Base-by-base conservation (phyloP, 2,113 vertebrate genomes). In the Aegypius monachus region DNA sequence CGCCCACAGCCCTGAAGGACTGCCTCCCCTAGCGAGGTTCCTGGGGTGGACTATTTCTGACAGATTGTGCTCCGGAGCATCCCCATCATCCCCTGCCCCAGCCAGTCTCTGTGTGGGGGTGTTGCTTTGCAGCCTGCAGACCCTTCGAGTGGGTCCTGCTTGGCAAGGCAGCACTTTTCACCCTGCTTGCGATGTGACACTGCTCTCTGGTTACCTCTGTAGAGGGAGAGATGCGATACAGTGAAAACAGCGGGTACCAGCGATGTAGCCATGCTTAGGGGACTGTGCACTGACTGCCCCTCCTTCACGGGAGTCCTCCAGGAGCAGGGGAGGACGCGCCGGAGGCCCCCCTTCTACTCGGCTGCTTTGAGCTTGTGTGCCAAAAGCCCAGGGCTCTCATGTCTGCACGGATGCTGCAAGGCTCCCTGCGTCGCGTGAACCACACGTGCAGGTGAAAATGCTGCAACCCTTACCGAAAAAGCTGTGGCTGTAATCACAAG, bases 221-320 rank as follows among this genome's bases (percentile, higher is more conserved):
- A 21, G 61, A 67, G 31, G 66, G 9, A 32, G 26, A 81, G 62
- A 45, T 15, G 58, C 0, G 1, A 15, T 17, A 7, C 4, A 13
- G 31, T 1, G 43, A 7, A 23, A 36, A 31, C 29, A 31, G 11
- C 0, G 0, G 9, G 31, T 42, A 5, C 15, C 2, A 4, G 48
- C 0, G 1, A 5, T 1, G 3, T 1, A 7, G 16, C 50, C 4
- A 1, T 20, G 43, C 38, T 25, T 7, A 22, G 48, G 42, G 29
- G 15, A 17, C 18, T 3, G 0, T 4, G 42, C 29, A 32, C 47
- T 5, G 13, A 1, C 32, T 34, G 32, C 14, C 7, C 7, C 13
- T 47, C 26, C 32, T 22, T 63, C 36, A 12, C 0, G 0, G 42
- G 29, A 52, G 34, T 3, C 13, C 42, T 74, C 48, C 67, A n/a